phyloP scores from a whole-genome alignment of 1,140 invertebrate species.

The Chrysopa pallens region DNA sequence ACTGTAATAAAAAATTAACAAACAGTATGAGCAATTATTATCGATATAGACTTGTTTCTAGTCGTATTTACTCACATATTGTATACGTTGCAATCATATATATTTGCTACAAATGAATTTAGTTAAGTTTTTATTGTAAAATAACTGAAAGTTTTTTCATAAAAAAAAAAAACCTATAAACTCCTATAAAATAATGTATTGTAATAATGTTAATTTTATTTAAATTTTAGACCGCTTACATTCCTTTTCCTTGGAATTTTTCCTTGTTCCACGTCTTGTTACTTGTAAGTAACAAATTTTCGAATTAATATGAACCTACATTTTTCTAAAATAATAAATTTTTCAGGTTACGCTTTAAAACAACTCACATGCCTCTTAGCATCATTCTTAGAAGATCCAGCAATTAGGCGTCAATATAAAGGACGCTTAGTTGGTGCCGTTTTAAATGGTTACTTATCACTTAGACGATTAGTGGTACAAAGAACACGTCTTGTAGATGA shows the following conservation, averaged over 20 bases:
- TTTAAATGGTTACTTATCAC: constrained; percentile 82
- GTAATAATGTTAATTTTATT: constrained; percentile 1
- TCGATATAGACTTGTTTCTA: too few relatives aligned
- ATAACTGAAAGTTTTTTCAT: too few relatives aligned
- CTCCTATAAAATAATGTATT: not conserved
- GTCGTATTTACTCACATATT: too few relatives aligned
- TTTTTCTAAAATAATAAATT: not conserved
- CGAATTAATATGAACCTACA: not conserved
- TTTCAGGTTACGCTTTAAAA: constrained; percentile 59
- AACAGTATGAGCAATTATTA: too few relatives aligned
- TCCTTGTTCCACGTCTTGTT: not conserved
- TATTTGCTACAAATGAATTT: too few relatives aligned
- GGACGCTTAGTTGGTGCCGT: constrained; percentile 72
- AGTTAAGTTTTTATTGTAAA: too few relatives aligned
- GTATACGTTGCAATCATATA: too few relatives aligned
- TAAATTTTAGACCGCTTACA: not conserved
- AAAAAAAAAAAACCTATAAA: too few relatives aligned
- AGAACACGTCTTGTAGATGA: constrained; percentile 89
- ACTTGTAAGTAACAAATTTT: not conserved
- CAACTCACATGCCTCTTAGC: constrained; percentile 75
- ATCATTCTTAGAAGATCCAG: constrained; percentile 62
- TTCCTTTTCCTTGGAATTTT: not conserved
- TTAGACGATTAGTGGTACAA: constrained; percentile 82
- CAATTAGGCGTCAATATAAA: constrained; percentile 78
- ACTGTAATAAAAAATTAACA: too few relatives aligned